phyloP scores from a whole-genome alignment of 1,140 invertebrate genomes.

The Goniozus legneri region DNA sequence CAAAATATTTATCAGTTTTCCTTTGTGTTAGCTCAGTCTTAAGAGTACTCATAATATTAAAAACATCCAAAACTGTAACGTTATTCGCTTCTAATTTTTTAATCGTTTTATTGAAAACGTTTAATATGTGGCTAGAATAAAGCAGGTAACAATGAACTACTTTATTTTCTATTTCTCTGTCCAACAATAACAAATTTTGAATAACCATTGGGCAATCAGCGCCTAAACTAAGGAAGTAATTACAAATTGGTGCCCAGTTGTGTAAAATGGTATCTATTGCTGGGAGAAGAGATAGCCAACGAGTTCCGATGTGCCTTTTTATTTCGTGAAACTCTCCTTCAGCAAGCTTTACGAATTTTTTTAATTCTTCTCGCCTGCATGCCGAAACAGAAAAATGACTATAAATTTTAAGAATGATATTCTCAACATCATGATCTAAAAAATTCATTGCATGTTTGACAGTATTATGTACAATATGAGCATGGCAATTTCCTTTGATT shows the following conservation, averaged over 20 bases:
- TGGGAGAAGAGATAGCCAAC: constrained; percentile 11
- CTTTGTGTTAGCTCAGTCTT: constrained; percentile 12
- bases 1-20: constrained; percentile 9
- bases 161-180: neutral
- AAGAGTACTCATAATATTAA: constrained; percentile 11
- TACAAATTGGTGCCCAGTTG: neutral
- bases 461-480: constrained; percentile 21
- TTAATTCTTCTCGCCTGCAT: constrained; percentile 3
- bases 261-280: neutral
- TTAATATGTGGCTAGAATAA: neutral
- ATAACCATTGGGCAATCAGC: neutral
- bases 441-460: constrained; percentile 15
- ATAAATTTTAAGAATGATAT: constrained; percentile 15
- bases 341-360: constrained; percentile 16
- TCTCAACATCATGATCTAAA: constrained; percentile 20
- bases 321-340: constrained; percentile 12
- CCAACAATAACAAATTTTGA: neutral
- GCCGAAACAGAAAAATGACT: constrained; percentile 18
- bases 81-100: constrained; percentile 11
- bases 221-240: neutral
- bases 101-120: neutral
- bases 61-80: constrained; percentile 10
- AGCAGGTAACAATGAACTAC: neutral
- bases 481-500: constrained; percentile 23
- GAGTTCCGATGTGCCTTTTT: constrained; percentile 10